These are phyloP conservation scores for Seira sanloemensis DNA, from an alignment of 2,888 invertebrate genomes.

Conservation along the genomic window DNA sequence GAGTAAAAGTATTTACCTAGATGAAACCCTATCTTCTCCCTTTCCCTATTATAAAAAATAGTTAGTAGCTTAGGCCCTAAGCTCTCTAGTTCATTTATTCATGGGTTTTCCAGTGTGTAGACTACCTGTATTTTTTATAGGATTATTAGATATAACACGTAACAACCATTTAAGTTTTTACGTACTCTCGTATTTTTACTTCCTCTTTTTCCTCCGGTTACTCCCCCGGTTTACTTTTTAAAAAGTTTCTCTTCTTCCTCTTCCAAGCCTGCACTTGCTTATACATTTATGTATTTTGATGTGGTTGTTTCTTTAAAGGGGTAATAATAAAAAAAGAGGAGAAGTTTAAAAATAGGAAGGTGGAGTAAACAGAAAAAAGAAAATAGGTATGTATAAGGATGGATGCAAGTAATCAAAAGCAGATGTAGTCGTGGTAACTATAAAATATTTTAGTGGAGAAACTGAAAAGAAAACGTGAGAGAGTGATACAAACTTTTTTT, in stretches of 20 bases:
- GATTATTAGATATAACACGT: not conserved
- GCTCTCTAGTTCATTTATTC: not conserved
- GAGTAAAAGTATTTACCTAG: not conserved
- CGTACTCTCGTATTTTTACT: not conserved
- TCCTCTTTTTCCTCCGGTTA: not conserved
- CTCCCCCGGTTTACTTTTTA: not conserved
- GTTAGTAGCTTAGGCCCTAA: not conserved
- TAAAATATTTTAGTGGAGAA: conserved; percentile 12
- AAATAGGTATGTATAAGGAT: not conserved
- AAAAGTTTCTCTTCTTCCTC: too few species aligned
- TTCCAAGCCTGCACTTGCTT: not conserved
- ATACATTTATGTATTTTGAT: too few species aligned
- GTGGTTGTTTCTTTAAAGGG: not conserved
- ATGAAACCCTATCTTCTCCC: not conserved
- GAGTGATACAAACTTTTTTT: not conserved
- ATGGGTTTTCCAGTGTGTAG: not conserved
- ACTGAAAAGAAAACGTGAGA: not conserved
- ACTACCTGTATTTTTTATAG: not conserved
- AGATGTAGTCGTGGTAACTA: conserved; percentile 38
- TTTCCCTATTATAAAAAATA: not conserved
- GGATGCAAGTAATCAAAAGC: conserved; percentile 41
- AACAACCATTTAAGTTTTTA: not conserved
- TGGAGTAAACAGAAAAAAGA: conserved; percentile 19
- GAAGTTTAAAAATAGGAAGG: conserved; percentile 1
- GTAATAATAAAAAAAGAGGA: not conserved